These are phyloP conservation scores for Sphinx pinastri DNA, from an alignment of 2,888 invertebrate species.

Conservation along the genomic window DNA sequence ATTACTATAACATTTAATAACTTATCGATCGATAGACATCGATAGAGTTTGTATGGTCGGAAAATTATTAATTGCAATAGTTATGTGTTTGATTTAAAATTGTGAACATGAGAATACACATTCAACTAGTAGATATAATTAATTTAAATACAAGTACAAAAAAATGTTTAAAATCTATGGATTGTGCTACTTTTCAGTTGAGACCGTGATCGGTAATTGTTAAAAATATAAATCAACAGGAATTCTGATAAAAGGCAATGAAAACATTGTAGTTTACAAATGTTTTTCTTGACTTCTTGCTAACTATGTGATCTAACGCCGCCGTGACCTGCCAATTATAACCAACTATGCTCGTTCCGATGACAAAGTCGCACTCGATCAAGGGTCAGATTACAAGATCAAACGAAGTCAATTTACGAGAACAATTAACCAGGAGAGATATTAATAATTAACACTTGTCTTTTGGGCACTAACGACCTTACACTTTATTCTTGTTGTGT, in stretches of 20 bases:
- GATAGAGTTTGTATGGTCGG: too few relatives aligned
- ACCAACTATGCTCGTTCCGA: constrained; percentile 31
- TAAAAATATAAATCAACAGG: too few relatives aligned
- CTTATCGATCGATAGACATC: too few relatives aligned
- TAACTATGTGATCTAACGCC: constrained; percentile 31
- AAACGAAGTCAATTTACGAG: constrained; percentile 43
- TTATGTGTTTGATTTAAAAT: too few relatives aligned
- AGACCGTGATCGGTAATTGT: not conserved
- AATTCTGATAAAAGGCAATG: not conserved
- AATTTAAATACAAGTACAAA: not conserved
- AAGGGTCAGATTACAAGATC: constrained; percentile 50
- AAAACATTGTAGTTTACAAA: not conserved
- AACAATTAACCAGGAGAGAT: not conserved
- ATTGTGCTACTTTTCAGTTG: not conserved
- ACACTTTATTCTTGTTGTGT: not conserved
- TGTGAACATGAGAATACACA: not conserved
- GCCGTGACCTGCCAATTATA: constrained; percentile 43
- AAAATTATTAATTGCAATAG: too few relatives aligned
- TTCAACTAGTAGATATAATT: not conserved
- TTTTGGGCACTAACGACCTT: not conserved
- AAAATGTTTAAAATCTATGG: too few relatives aligned
- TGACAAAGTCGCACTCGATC: constrained; percentile 40
- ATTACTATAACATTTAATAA: too few relatives aligned
- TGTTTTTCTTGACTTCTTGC: constrained; percentile 22
- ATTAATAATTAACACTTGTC: constrained; percentile 7